phyloP scores from a whole-genome alignment of 2,888 invertebrate genomes.

The Cataglyphis altisquamis region DNA sequence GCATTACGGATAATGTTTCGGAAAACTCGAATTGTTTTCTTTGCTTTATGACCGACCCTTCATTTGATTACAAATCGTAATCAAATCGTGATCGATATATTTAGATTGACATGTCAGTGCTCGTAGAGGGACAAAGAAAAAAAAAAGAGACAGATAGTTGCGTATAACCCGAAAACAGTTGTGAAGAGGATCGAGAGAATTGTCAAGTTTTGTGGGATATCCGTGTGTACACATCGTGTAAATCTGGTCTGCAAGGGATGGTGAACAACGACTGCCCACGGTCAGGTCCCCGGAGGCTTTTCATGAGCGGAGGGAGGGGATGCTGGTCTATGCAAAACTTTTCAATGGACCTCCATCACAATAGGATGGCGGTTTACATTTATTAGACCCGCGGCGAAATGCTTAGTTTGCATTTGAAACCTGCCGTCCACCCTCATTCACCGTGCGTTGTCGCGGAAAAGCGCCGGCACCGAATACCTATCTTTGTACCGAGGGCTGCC shows the following conservation, averaged over 20 bases:
- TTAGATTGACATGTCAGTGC: slow-evolving; percentile 13
- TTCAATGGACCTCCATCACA: slow-evolving; percentile 80
- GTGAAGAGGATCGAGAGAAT: slow-evolving; percentile 68
- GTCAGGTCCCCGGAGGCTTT: slow-evolving; percentile 74
- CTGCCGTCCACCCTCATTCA: slow-evolving; percentile 51
- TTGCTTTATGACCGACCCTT: not conserved
- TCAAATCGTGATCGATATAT: slow-evolving; percentile 15
- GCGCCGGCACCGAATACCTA: slow-evolving; percentile 45
- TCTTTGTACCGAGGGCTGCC: slow-evolving; percentile 51
- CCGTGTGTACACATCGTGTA: slow-evolving; percentile 61
- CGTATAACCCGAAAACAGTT: slow-evolving; percentile 34
- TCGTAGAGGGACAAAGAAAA: not conserved
- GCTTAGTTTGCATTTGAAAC: slow-evolving; percentile 77
- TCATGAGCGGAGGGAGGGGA: slow-evolving; percentile 48
- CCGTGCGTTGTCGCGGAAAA: slow-evolving; percentile 65
- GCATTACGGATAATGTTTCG: slow-evolving; percentile 12
- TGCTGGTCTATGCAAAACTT: slow-evolving; percentile 75
- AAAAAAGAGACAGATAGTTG: slow-evolving; percentile 21
- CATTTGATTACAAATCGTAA: not conserved
- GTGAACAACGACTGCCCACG: slow-evolving; percentile 67
- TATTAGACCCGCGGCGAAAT: slow-evolving; percentile 80
- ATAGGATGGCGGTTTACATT: slow-evolving; percentile 81
- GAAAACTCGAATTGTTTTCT: not conserved
- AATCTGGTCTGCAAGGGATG: slow-evolving; percentile 60
- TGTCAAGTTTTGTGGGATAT: slow-evolving; percentile 68